Evolutionary conservation across 2,113 vertebrate species (phyloP).

Genomic region (Sphyrna mokarran): DNA sequence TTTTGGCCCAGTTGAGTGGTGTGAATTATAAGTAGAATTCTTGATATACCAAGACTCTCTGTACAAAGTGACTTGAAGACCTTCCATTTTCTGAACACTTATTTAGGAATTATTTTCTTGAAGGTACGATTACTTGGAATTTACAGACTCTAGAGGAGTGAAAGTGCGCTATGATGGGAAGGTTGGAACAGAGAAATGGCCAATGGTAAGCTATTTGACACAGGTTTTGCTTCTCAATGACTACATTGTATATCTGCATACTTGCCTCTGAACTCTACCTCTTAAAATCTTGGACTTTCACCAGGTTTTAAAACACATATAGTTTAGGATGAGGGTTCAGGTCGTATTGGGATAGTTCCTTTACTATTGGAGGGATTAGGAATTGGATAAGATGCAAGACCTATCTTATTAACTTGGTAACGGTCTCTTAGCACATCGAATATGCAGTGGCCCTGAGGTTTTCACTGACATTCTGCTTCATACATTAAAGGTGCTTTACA

Average conservation of each 20-base stretch:
- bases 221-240: background rate
- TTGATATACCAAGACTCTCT: background rate
- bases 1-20: background rate
- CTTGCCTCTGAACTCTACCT: background rate
- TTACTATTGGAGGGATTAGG: background rate
- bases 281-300: background rate
- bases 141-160: conserved; percentile 87
- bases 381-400: background rate
- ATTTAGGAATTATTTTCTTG: background rate
- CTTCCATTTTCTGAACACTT: background rate
- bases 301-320: background rate
- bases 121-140: conserved; percentile 96
- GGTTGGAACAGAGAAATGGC: conserved; percentile 94
- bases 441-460: background rate
- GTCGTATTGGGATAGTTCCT: background rate
- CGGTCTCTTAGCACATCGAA: background rate
- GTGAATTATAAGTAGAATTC: background rate
- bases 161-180: conserved; percentile 94
- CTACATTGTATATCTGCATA: background rate
- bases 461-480: background rate
- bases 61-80: background rate
- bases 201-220: conserved; percentile 67
- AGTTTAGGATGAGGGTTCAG: background rate
- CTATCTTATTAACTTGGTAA: background rate
- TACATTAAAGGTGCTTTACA: background rate